Evolutionary conservation across 2,797 vertebrate species (phyloP).

Genomic region (Cheirogaleus major): DNA sequence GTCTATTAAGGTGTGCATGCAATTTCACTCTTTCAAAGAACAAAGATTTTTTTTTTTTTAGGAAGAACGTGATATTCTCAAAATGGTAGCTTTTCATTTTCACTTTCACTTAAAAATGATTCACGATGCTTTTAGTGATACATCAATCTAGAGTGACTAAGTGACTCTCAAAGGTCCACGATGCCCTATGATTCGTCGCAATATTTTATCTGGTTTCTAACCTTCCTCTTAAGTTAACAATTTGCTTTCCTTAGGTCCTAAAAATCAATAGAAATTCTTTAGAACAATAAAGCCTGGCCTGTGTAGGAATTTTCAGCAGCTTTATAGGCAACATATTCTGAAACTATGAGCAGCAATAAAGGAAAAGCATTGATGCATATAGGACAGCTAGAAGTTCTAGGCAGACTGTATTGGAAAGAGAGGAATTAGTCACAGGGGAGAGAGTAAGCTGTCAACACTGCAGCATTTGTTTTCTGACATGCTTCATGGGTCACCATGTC

Average conservation of each 20-base stretch:
- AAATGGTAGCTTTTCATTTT: not conserved
- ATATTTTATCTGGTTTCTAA: constrained; percentile 18
- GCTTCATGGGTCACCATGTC: constrained; percentile 2
- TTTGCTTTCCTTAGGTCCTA: constrained; percentile 4
- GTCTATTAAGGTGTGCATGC: not conserved
- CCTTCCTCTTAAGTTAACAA: constrained; percentile 13
- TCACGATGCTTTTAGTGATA: not conserved
- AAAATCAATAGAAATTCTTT: not conserved
- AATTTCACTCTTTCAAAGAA: not conserved
- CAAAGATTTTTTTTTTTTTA: not conserved
- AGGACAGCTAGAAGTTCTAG: not conserved
- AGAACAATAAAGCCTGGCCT: not conserved
- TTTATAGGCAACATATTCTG: not conserved
- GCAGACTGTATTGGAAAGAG: constrained; percentile 24
- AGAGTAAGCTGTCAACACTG: not conserved
- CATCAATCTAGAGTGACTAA: not conserved
- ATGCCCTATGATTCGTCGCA: not conserved
- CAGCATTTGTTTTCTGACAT: constrained; percentile 46
- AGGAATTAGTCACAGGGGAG: constrained; percentile 38
- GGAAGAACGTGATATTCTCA: not conserved
- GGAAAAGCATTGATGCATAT: not conserved
- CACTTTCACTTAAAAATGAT: constrained; percentile 36
- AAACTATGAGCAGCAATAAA: not conserved
- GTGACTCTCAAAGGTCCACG: not conserved
- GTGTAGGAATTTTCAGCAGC: not conserved